Evolutionary conservation across 2,888 invertebrate species (phyloP).

Genomic region (Caenorhabditis imperialis): DNA sequence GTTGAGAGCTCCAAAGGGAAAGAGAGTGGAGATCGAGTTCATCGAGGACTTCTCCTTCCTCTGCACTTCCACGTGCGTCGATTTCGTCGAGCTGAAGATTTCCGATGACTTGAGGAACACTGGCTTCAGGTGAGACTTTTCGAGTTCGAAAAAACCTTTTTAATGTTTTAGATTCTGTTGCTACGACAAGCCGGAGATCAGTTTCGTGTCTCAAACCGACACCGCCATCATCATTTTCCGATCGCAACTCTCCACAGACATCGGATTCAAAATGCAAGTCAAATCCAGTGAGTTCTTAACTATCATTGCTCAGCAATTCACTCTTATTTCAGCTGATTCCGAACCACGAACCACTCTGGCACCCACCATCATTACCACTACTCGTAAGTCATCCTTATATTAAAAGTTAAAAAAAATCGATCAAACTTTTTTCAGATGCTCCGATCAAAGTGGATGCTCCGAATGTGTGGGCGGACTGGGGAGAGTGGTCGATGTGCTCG

Average conservation of each 20-base stretch:
- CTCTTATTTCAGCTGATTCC: slow-evolving; percentile 38
- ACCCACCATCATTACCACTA: slow-evolving; percentile 60
- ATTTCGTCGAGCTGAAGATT: slow-evolving; percentile 77
- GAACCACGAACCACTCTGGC: slow-evolving; percentile 63
- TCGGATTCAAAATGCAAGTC: slow-evolving; percentile 71
- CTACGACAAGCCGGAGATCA: slow-evolving; percentile 84
- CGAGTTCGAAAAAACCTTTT: neutral
- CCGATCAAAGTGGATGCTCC: slow-evolving; percentile 62
- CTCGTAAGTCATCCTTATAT: too few relatives aligned
- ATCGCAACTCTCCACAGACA: slow-evolving; percentile 67
- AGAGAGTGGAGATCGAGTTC: slow-evolving; percentile 72
- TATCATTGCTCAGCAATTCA: neutral
- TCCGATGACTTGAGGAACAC: slow-evolving; percentile 72
- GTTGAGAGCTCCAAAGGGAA: slow-evolving; percentile 54
- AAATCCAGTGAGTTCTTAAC: slow-evolving; percentile 57
- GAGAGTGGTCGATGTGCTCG: slow-evolving; percentile 73
- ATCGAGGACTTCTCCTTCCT: slow-evolving; percentile 76
- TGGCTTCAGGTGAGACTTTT: slow-evolving; percentile 67
- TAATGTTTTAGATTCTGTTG: slow-evolving; percentile 73
- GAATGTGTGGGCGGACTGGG: slow-evolving; percentile 74
- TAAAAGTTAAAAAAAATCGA: too few relatives aligned
- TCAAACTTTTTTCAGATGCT: slow-evolving; percentile 46
- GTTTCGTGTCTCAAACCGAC: slow-evolving; percentile 97
- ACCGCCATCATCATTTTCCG: slow-evolving; percentile 85
- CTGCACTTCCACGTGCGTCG: slow-evolving; percentile 76